Conservation (phyloP, 1,140 invertebrate species). For the Metaphire vulgaris region DNA sequence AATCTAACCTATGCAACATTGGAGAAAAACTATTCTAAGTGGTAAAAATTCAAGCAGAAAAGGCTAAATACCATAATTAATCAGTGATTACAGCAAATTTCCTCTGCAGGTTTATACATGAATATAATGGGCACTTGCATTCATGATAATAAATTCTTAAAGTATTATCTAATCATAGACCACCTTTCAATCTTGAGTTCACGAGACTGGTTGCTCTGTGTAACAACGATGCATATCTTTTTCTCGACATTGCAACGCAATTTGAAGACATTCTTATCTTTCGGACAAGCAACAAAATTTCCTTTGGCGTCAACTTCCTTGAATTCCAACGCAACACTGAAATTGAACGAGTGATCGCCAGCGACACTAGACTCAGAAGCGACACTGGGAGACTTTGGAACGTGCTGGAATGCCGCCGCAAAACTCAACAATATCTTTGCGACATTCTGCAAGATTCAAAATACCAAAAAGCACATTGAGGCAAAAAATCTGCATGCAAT, state of each 20-base stretch:
- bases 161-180: too few relatives aligned
- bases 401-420: slow-evolving; percentile 79
- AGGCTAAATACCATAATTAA: too few relatives aligned
- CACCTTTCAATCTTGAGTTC: slow-evolving; percentile 53
- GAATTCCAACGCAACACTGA: slow-evolving; percentile 84
- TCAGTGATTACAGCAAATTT: too few relatives aligned
- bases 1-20: too few relatives aligned
- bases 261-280: slow-evolving; percentile 86
- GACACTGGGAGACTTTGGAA: slow-evolving; percentile 54
- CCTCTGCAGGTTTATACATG: too few relatives aligned
- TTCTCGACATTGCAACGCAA: slow-evolving; percentile 82
- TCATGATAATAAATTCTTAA: too few relatives aligned
- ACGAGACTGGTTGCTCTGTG: slow-evolving; percentile 56
- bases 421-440: slow-evolving; percentile 72
- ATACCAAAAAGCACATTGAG: background rate
- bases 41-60: too few relatives aligned
- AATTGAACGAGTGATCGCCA: slow-evolving; percentile 46
- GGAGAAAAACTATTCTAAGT: too few relatives aligned
- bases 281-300: slow-evolving; percentile 72
- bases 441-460: slow-evolving; percentile 54
- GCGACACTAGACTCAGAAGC: background rate
- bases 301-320: slow-evolving; percentile 66
- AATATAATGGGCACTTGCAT: too few relatives aligned
- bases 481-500: too few relatives aligned
- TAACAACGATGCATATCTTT: slow-evolving; percentile 81